phyloP scores from a whole-genome alignment of 2,113 vertebrate species.

The Salvelinus alpinus region DNA sequence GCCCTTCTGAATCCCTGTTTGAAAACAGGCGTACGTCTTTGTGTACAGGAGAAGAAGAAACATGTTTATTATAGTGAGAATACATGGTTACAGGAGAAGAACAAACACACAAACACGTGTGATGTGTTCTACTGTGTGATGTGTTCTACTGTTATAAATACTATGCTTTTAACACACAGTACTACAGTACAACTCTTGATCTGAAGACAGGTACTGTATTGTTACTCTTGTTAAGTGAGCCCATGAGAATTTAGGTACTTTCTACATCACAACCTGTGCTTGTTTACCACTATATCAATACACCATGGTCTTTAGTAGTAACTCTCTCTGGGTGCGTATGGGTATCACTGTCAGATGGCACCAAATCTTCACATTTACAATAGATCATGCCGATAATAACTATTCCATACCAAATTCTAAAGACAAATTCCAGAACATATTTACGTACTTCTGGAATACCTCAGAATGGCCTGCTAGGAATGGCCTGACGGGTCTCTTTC shows the following conservation, averaged over 20 bases:
- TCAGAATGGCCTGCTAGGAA: not conserved
- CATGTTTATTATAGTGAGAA: slow-evolving; percentile 45
- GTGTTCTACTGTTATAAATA: not conserved
- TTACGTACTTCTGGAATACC: not conserved
- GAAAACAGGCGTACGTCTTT: slow-evolving; percentile 56
- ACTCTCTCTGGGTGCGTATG: not conserved
- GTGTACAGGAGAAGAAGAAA: slow-evolving; percentile 37
- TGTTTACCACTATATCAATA: not conserved
- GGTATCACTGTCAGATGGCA: not conserved
- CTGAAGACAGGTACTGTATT: slow-evolving; percentile 26
- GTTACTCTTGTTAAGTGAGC: slow-evolving; percentile 1
- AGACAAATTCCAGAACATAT: not conserved
- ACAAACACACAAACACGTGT: not conserved
- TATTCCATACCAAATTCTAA: not conserved
- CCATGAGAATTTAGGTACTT: not conserved
- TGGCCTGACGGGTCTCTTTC: too few species aligned
- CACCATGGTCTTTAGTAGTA: not conserved
- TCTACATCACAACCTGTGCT: too few species aligned
- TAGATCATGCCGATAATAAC: too few species aligned
- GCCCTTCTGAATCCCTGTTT: slow-evolving; percentile 29
- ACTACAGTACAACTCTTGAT: not conserved
- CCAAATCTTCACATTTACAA: too few species aligned
- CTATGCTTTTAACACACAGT: slow-evolving; percentile 27
- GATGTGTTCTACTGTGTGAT: too few species aligned
- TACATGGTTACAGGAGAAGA: slow-evolving; percentile 15